Evolutionary conservation across 1,140 invertebrate genomes (phyloP), one percentile per base, ranked within the genome.

Genomic region (Phymorhynchus buccinoides): DNA sequence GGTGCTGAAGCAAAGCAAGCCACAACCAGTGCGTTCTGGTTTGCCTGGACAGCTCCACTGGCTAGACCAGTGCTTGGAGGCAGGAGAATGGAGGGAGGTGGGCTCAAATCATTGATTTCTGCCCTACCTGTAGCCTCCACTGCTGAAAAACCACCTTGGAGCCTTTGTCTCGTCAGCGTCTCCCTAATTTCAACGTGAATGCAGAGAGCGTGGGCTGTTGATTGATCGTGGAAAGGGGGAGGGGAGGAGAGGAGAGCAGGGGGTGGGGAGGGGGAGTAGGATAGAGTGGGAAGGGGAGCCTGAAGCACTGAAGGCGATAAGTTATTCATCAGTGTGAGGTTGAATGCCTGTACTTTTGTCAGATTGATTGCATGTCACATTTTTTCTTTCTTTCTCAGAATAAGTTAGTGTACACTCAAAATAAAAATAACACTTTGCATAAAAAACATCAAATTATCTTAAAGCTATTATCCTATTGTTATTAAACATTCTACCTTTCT

Each of bases 101-200:
- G 35, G 73, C 16, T 42, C 9, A 39, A 75, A 39, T 41, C 73
- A 75, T 75, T 75, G 73, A 75, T 75, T 75, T 75, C 73, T 75
- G 35, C 73, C 68, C 30, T 71, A 71, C 73, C 37, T 75, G 73
- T 75, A 39, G 35, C 27, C 73, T 75, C n/a, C n/a, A n/a, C 73
- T 41, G 32, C 73, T 75, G 73, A 75, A 75, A 75, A 75, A 75
- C 73, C 35, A 41, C 41, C 73, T 41, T 41, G 35, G 73, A 35
- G 39, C 41, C 73, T 75, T 75, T 75, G 73, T 75, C 73, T 75
- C 37, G 35, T 75, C 35, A 39, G 35, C 37, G 16, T 39, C 73
- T 37, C 73, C 73, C 22, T 27, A 75, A 27, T 41, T 75, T 37
- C 6, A 27, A 14, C 18, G 73, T 35, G 73, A 75, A 27, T 22